Evolutionary conservation across 2,797 vertebrate species (phyloP).

Genomic region (Squalus acanthias): DNA sequence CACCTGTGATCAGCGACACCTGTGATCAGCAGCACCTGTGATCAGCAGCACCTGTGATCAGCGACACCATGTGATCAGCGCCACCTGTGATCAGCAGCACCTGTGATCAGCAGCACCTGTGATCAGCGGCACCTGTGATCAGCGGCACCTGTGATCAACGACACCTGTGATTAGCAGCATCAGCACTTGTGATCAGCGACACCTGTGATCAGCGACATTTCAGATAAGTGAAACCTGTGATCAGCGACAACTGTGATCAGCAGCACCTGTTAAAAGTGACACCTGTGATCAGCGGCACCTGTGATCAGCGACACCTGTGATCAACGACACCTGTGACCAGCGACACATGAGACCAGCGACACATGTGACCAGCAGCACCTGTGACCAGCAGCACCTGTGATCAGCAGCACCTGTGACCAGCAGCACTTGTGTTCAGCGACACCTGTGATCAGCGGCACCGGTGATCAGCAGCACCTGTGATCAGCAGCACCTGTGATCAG

Average conservation of each 20-base stretch:
- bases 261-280: no score
- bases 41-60: neutral
- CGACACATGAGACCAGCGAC: no score
- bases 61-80: neutral
- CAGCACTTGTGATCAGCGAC: neutral
- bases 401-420: neutral
- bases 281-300: neutral
- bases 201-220: neutral
- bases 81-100: neutral
- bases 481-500: neutral
- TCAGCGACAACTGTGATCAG: neutral
- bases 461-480: neutral
- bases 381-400: neutral
- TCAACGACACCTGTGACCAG: neutral
- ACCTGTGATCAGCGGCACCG: neutral
- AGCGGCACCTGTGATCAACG: neutral
- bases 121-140: neutral
- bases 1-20: neutral
- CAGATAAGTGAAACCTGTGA: neutral
- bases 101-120: neutral
- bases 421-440: neutral
- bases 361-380: neutral
- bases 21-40: neutral
- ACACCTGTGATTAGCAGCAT: neutral
- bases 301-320: neutral